Evolutionary conservation across 2,888 invertebrate species (phyloP).

Genomic region (Drosophila multiciliata): DNA sequence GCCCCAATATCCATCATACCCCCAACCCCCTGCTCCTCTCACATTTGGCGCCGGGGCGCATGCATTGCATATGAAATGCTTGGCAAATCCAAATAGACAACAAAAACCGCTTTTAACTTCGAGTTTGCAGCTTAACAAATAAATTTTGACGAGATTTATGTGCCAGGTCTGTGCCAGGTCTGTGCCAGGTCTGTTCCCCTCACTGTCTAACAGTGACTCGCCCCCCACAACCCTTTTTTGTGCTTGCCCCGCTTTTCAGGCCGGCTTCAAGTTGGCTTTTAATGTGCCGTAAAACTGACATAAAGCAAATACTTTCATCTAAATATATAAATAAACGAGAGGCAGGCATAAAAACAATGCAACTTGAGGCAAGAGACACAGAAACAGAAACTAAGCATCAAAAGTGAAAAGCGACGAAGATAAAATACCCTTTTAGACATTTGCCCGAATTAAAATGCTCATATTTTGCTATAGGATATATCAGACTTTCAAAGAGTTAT

Average conservation of each 20-base stretch:
- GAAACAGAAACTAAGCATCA: constrained; percentile 18
- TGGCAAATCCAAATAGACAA: constrained; percentile 27
- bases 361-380: constrained; percentile 6
- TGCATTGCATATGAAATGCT: constrained; percentile 71
- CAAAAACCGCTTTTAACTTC: constrained; percentile 31
- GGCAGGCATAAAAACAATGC: constrained; percentile 48
- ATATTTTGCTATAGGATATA: too few species aligned
- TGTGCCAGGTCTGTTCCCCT: constrained; percentile 45
- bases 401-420: constrained; percentile 3
- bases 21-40: neutral
- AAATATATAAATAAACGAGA: constrained; percentile 72
- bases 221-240: constrained; percentile 5
- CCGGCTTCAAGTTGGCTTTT: constrained; percentile 59
- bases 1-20: constrained; percentile 25
- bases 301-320: constrained; percentile 72
- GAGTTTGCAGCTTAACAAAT: constrained; percentile 67
- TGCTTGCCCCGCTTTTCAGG: constrained; percentile 16
- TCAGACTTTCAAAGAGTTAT: neutral
- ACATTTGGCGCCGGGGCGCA: constrained; percentile 56
- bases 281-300: constrained; percentile 65
- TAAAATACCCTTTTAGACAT: constrained; percentile 16
- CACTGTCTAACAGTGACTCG: constrained; percentile 38
- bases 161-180: constrained; percentile 33
- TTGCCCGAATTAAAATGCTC: too few species aligned
- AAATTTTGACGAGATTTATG: constrained; percentile 76